A percentile compares a stretch with the other conserved stretches of the same genome.
Evolutionary conservation across 2,113 vertebrate genomes (phyloP).

Genomic region (Salvelinus fontinalis): DNA sequence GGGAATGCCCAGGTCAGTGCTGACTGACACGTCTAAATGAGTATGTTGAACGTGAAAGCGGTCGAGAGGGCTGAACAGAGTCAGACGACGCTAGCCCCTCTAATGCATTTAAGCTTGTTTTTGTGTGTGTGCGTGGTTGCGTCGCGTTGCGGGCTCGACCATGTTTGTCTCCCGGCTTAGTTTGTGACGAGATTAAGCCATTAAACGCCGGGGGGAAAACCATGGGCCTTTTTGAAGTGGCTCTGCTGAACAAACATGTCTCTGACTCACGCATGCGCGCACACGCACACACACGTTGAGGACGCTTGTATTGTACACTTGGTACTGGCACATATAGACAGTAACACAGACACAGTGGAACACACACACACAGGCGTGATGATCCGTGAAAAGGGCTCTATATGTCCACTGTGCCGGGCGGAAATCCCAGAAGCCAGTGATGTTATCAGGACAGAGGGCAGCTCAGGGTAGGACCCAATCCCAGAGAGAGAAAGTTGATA

Average conservation of each 20-base stretch:
- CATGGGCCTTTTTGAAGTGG: slow-evolving; percentile 32
- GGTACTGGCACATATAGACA: neutral
- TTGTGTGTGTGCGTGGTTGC: neutral
- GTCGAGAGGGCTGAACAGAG: too few relatives aligned
- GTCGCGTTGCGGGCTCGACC: neutral
- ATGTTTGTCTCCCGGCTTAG: neutral
- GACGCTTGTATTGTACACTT: too few relatives aligned
- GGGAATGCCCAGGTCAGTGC: neutral
- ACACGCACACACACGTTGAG: slow-evolving; percentile 11
- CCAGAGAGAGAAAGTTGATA: slow-evolving; percentile 2
- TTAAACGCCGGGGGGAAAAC: neutral
- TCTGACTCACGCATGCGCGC: neutral
- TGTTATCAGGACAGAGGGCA: slow-evolving; percentile 31
- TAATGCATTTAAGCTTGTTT: slow-evolving; percentile 35
- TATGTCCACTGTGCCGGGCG: slow-evolving; percentile 23
- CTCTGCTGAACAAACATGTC: neutral
- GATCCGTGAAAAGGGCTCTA: slow-evolving; percentile 33
- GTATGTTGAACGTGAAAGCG: slow-evolving; percentile 44
- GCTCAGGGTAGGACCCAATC: neutral
- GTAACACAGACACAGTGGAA: neutral
- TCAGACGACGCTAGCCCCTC: slow-evolving; percentile 9
- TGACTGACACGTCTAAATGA: neutral
- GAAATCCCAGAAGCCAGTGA: slow-evolving; percentile 41
- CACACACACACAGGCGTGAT: slow-evolving; percentile 23
- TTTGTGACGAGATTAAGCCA: neutral